Percentiles rank a stretch among this genome's conserved stretches.
Evolutionary conservation across 2,888 invertebrate genomes (phyloP).

Genomic region (Caenorhabditis uteleia): DNA sequence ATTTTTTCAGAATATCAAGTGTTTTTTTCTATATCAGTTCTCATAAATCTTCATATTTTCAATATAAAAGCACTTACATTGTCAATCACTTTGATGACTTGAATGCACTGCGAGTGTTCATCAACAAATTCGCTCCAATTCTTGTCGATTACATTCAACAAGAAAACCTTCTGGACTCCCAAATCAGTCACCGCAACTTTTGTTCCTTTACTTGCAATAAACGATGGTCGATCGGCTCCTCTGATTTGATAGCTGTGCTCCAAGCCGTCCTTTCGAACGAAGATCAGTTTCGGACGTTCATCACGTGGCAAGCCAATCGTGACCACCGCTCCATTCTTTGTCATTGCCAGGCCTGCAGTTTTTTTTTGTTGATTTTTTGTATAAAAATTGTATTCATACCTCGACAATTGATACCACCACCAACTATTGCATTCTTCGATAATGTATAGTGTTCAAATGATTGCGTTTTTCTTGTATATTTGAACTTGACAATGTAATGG

Average conservation of each 20-base stretch:
- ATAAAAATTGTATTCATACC: background rate
- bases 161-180: slow-evolving; percentile 14
- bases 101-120: background rate
- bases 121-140: slow-evolving; percentile 1
- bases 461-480: background rate
- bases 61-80: slow-evolving; percentile 1
- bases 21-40: background rate
- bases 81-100: background rate
- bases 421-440: no score
- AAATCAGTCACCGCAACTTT: slow-evolving; percentile 27
- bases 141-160: slow-evolving; percentile 8
- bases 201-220: slow-evolving; percentile 11
- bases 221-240: slow-evolving; percentile 7
- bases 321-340: slow-evolving; percentile 12
- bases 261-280: background rate
- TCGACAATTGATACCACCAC: background rate
- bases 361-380: background rate
- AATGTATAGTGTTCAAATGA: slow-evolving; percentile 1
- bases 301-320: slow-evolving; percentile 10
- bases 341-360: slow-evolving; percentile 13
- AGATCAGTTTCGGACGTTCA: slow-evolving; percentile 3
- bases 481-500: slow-evolving; percentile 6
- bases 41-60: background rate
- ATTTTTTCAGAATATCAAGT: background rate
- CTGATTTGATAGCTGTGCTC: slow-evolving; percentile 4